phyloP scores from a whole-genome alignment of 2,888 invertebrate species.

The Tortrix viridana region DNA sequence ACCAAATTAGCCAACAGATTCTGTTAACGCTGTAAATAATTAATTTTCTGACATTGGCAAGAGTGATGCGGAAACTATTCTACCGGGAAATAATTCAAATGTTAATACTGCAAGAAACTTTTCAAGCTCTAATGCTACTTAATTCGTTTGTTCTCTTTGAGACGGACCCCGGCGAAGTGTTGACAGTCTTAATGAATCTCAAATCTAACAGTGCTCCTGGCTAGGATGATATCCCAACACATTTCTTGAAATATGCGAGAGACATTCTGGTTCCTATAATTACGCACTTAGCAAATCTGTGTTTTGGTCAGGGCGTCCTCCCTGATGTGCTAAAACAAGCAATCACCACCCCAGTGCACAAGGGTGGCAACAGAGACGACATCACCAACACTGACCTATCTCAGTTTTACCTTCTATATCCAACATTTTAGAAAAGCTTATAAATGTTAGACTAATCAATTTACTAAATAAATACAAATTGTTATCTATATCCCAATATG shows the following conservation, averaged over 20 bases:
- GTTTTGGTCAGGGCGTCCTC: background rate
- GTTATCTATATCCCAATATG: background rate
- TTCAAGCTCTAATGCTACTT: background rate
- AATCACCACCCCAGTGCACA: background rate
- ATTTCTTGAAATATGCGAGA: background rate
- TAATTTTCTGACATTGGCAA: conserved; percentile 8
- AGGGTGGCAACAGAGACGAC: background rate
- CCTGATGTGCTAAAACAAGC: background rate
- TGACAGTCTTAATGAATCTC: background rate
- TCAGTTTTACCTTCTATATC: no score
- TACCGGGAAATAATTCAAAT: background rate
- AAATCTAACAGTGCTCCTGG: conserved; percentile 7
- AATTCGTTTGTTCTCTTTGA: conserved; percentile 5
- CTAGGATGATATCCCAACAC: conserved; percentile 2
- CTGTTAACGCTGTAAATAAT: conserved; percentile 8
- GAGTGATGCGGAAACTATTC: background rate
- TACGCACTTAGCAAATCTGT: background rate
- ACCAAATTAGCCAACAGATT: background rate
- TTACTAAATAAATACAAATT: no score
- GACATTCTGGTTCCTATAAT: background rate
- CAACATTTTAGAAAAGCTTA: no score
- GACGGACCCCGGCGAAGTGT: background rate
- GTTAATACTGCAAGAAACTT: background rate
- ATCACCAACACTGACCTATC: background rate
- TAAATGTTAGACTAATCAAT: no score